Evolutionary conservation across 92 coral and sea anemone genomes (phyloP).

Genomic region (Metridium senile): DNA sequence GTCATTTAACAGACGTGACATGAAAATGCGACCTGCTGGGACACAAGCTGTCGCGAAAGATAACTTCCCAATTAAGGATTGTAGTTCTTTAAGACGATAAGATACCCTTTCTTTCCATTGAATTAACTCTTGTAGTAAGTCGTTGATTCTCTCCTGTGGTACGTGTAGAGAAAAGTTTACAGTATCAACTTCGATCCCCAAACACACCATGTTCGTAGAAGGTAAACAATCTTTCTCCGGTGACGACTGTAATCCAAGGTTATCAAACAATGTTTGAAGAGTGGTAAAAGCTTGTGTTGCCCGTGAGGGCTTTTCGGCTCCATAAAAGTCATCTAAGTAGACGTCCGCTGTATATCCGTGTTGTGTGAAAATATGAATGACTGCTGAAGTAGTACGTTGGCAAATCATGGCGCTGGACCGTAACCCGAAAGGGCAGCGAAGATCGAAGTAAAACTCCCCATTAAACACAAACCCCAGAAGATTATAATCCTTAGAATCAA

Average conservation of each 20-base stretch:
- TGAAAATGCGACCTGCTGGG: slow-evolving; percentile 41
- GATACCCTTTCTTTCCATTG: too few relatives aligned
- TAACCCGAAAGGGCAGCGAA: slow-evolving; percentile 29
- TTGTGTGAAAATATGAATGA: slow-evolving; percentile 12
- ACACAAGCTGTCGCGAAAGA: slow-evolving; percentile 34
- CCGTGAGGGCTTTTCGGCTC: too few relatives aligned
- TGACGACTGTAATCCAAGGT: too few relatives aligned
- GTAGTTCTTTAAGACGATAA: too few relatives aligned
- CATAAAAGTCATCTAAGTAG: slow-evolving; percentile 52
- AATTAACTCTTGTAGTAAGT: too few relatives aligned
- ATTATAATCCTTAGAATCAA: slow-evolving; percentile 37
- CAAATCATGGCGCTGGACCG: slow-evolving; percentile 27
- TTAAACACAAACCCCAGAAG: slow-evolving; percentile 21
- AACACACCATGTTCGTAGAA: too few relatives aligned
- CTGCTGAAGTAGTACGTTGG: slow-evolving; percentile 24
- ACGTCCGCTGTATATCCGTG: slow-evolving; percentile 11
- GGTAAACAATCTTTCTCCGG: too few relatives aligned
- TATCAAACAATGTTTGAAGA: too few relatives aligned
- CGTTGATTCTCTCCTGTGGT: too few relatives aligned
- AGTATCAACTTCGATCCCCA: too few relatives aligned
- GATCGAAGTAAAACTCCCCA: slow-evolving; percentile 14
- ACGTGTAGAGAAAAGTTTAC: too few relatives aligned
- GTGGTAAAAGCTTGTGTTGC: too few relatives aligned
- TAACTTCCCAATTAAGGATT: slow-evolving; percentile 33
- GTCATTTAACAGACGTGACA: slow-evolving; percentile 22